Base-by-base conservation (phyloP, 1,140 invertebrate genomes). In the Pseudobourletiella spinata region DNA sequence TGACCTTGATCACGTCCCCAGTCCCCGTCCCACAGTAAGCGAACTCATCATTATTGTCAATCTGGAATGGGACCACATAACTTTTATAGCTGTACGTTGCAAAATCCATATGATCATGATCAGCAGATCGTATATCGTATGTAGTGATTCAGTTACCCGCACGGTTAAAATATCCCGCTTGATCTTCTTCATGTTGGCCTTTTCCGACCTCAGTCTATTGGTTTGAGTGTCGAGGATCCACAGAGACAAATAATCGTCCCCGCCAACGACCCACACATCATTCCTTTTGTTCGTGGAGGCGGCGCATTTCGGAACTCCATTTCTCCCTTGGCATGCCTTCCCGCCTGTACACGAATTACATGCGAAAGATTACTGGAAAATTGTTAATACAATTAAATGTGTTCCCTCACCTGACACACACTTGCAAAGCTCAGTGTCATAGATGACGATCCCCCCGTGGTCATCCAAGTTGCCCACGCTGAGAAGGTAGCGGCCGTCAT, bases 401-500 rank as follows among this genome's bases (percentile, higher is more conserved):
- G 28, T 52, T 52, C 6, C 14, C 6, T 55, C 20, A 55, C 52
- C 52, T 32, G 52, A 55, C 15, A 55, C 39, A 22, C 52, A 55
- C 59, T 79, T 80, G 65, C 78, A 80, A 1, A 77, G 78, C 29
- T 77, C 70, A 54, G 88, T 81, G 71, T 89, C 82, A 79, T 83
- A 90, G 6, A 89, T 79, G 28, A 90, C 82, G 68, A 84, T 84
- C 24, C 89, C 87, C 75, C 52, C 52, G 6, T 32, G 52, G 48
- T 63, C 91, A 74, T 96, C 92, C 65, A 83, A 81, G 1, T 92
- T 92, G 16, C 92, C 92, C 30, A 95, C 78, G 2, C 88, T 90
- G 32, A 91, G 82, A 54, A 94, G 77, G 73, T 85, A 93, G 44
- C 80, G 80, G 63, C 89, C 88, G 73, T 89, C 83, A 25, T 81